Conservation (phyloP, 2,113 vertebrate genomes). For the Microcebus tavaratra region DNA sequence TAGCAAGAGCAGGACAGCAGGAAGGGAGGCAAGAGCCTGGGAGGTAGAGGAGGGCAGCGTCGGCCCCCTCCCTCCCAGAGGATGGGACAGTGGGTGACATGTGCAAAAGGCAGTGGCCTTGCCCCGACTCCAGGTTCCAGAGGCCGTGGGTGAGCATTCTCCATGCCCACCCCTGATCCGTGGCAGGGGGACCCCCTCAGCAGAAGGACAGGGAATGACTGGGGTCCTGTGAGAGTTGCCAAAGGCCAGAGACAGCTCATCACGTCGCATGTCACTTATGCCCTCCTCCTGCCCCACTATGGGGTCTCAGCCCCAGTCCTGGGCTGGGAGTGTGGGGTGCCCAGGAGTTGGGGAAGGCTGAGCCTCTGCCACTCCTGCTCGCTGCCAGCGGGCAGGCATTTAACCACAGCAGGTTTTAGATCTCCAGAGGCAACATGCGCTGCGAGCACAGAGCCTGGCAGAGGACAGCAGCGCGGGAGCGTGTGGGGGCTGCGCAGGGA, state of each 20-base stretch:
- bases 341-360: neutral
- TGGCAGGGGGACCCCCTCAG: neutral
- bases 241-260: neutral
- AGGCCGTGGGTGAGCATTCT: neutral
- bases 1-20: neutral
- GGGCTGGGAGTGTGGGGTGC: neutral
- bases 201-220: neutral
- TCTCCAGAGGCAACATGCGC: neutral
- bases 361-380: neutral
- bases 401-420: rapidly evolving
- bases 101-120: neutral
- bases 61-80: neutral
- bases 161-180: neutral
- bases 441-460: neutral
- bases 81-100: neutral
- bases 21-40: neutral
- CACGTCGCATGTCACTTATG: neutral
- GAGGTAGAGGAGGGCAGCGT: neutral
- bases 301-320: neutral
- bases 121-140: neutral
- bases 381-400: neutral
- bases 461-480: neutral
- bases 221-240: neutral
- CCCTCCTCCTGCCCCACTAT: neutral
- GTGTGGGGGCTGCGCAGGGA: neutral